Conservation (phyloP, 2,113 vertebrate genomes). For the Chionodraco myersi region DNA sequence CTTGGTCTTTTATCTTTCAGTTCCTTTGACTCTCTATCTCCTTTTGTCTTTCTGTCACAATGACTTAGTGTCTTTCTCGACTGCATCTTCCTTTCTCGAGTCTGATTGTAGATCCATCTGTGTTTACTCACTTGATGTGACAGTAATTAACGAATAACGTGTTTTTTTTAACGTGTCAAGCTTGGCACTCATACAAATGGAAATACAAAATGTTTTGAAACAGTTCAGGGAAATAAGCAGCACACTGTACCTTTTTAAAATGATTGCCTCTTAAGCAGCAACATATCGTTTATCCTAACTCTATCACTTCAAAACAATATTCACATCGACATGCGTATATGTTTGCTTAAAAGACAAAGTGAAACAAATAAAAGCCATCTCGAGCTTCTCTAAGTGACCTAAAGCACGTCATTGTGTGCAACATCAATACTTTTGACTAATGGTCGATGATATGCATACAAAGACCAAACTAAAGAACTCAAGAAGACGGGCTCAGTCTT, state of each 20-base stretch:
- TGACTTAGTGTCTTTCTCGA: conserved; percentile 19
- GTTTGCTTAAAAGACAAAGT: not conserved
- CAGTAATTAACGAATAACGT: conserved; percentile 21
- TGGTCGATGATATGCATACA: not conserved
- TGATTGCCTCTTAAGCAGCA: not conserved
- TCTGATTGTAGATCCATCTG: too few species aligned
- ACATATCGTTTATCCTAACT: not conserved
- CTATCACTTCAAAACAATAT: too few species aligned
- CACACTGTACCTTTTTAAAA: not conserved
- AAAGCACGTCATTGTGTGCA: not conserved
- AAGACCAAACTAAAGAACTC: not conserved
- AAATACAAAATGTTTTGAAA: too few species aligned
- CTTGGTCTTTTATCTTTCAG: conserved; percentile 42
- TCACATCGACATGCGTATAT: not conserved
- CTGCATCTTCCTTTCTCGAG: conserved; percentile 2
- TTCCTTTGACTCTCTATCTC: conserved; percentile 41
- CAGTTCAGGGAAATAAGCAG: not conserved
- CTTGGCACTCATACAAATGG: too few species aligned
- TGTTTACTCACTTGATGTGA: conserved; percentile 16
- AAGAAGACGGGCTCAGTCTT: too few species aligned
- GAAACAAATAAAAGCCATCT: not conserved
- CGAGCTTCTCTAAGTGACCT: not conserved
- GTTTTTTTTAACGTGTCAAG: not conserved
- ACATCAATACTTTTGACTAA: not conserved
- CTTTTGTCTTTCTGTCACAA: conserved; percentile 33